phyloP scores from a whole-genome alignment of 2,888 invertebrate genomes.

The Clunio marinus region DNA sequence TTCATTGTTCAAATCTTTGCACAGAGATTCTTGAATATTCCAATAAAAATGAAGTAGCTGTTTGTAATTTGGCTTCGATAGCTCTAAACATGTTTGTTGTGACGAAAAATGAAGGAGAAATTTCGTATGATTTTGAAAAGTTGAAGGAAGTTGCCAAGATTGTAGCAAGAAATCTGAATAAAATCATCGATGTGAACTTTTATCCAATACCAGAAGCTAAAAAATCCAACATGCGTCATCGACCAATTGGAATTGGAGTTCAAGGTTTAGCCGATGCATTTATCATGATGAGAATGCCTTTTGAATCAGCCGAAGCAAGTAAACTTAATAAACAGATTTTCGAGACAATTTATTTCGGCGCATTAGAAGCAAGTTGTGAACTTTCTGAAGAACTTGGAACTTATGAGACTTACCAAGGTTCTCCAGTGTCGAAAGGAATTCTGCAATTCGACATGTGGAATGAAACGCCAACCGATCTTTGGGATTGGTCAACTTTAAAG shows the following conservation, averaged over 20 bases:
- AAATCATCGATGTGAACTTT: conserved; percentile 93
- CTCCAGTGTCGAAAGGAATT: conserved; percentile 91
- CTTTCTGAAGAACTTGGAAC: conserved; percentile 77
- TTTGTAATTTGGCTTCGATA: conserved; percentile 96
- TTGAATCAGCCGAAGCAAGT: conserved; percentile 82
- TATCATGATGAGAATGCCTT: conserved; percentile 87
- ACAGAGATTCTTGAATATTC: conserved; percentile 98
- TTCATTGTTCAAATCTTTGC: conserved; percentile 95
- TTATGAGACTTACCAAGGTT: conserved; percentile 88
- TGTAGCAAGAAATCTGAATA: conserved; percentile 87
- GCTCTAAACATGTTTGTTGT: conserved; percentile 93
- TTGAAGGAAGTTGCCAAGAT: conserved; percentile 83
- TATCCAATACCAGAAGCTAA: conserved; percentile 90
- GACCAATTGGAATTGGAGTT: conserved; percentile 89
- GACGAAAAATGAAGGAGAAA: conserved; percentile 61
- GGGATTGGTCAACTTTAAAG: conserved; percentile 85
- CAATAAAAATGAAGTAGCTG: conserved; percentile 87
- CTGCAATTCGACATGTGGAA: conserved; percentile 98
- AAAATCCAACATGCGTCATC: conserved; percentile 79
- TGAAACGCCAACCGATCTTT: conserved; percentile 77
- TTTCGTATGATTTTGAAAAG: conserved; percentile 80
- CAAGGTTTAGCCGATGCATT: conserved; percentile 98
- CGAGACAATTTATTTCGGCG: conserved; percentile 97
- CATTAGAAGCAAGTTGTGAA: conserved; percentile 93
- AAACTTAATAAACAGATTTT: conserved; percentile 92